phyloP scores from a whole-genome alignment of 2,888 invertebrate genomes.

The Agonopterix heracliana region DNA sequence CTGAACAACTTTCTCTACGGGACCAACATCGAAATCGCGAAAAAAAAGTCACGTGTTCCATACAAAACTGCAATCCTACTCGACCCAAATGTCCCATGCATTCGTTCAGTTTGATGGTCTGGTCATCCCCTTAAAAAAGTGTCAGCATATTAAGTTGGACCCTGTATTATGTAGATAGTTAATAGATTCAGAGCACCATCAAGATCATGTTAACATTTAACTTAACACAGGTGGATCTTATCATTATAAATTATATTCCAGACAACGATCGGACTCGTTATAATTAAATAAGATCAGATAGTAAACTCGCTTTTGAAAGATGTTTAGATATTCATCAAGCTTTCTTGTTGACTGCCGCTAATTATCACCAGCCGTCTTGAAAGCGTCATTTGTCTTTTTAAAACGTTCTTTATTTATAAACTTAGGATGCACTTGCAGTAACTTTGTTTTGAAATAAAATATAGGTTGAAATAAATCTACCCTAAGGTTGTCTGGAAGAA shows the following conservation, averaged over 20 bases:
- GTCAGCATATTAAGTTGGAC: too few species aligned
- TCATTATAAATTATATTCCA: conserved; percentile 8
- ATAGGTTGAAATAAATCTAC: too few species aligned
- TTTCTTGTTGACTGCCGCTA: conserved; percentile 7
- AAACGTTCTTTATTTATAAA: background rate
- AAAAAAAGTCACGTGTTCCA: too few species aligned
- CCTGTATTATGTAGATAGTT: too few species aligned
- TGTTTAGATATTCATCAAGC: conserved; percentile 8
- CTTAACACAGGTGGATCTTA: conserved; percentile 3
- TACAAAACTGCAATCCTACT: too few species aligned
- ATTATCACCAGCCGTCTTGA: conserved; percentile 5
- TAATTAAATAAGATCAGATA: conserved; percentile 16
- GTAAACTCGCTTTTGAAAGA: conserved; percentile 7
- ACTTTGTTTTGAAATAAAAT: too few species aligned
- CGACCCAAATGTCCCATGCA: too few species aligned
- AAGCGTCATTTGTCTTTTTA: conserved; percentile 3
- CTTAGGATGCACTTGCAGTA: background rate
- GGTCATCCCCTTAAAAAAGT: too few species aligned
- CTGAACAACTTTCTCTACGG: too few species aligned
- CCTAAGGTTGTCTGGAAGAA: too few species aligned
- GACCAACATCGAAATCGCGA: too few species aligned
- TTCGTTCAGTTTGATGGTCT: too few species aligned
- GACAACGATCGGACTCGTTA: conserved; percentile 13
- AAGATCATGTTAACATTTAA: background rate
- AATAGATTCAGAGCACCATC: background rate